Base-by-base conservation (phyloP, 2,797 vertebrate species). In the Alfaro cultratus region DNA sequence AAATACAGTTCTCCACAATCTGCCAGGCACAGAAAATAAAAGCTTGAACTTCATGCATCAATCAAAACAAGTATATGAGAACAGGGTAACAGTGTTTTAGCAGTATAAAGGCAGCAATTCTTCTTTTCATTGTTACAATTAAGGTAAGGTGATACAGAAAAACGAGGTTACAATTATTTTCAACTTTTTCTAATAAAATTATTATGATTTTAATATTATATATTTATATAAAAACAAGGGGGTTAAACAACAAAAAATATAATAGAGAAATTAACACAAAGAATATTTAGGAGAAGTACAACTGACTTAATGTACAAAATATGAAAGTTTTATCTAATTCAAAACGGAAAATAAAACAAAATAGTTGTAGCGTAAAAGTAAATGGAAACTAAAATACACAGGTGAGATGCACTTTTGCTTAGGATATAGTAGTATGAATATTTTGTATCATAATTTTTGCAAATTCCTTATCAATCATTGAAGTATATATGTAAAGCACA, bases 1-100 rank as follows among this genome's bases (percentile, higher is more conserved):
- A 99, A 92, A 99, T 97, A 29, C 98, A 99, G 85, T 99, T 99
- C 94, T 99, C 99, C 93, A 99, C 99, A n/a, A 98, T 99, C 99
- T 99, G 75, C 55, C 36, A 26, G 46, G 34, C 18, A 76, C 75
- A 82, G n/a, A 23, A 43, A 77, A 86, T 41, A 47, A 29, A 43
- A 53, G 10, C 1, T 46, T 41, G 39, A 43, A 11, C 29, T 71
- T 70, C 31, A 31, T 26, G 75, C 49, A 80, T 46, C 75, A 75
- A 80, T 78, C 51, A 68, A 53, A 90, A 86, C 89, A 83, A 85
- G 31, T 72, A 62, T 80, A 43, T 29, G 41, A 71, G 15, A 15
- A 45, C 11, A 15, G n/a, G 41, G n/a, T 43, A 71, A 26, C 68
- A 43, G 39, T 43, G 5, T n/a, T 43, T 43, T 71, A 80, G 53